Evolutionary conservation across 2,888 invertebrate genomes (phyloP).

Genomic region (Brassicogethes aeneus): DNA sequence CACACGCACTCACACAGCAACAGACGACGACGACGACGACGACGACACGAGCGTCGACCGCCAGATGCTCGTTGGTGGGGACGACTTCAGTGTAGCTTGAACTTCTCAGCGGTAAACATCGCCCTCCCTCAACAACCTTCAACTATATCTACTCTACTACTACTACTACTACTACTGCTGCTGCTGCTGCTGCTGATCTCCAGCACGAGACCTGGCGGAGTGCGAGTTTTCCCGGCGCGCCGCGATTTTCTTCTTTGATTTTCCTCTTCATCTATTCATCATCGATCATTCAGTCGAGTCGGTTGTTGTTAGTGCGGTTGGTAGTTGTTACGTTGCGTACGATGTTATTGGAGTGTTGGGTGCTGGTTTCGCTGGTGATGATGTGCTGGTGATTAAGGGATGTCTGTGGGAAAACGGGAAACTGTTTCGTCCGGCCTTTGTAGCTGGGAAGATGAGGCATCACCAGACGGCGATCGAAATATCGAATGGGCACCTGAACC

Average conservation of each 20-base stretch:
- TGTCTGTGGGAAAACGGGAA: constrained; percentile 17
- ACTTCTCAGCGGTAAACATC: constrained; percentile 35
- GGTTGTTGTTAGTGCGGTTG: constrained; percentile 1
- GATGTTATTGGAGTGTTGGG: constrained; percentile 1
- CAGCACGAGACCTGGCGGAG: too few relatives aligned
- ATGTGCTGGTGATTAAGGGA: constrained; percentile 15
- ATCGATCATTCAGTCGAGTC: not conserved
- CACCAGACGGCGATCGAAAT: constrained; percentile 27
- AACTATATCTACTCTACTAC: too few relatives aligned
- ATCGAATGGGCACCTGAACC: constrained; percentile 31
- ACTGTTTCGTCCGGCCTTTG: constrained; percentile 19
- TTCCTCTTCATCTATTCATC: not conserved
- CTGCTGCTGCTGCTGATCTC: constrained; percentile 8
- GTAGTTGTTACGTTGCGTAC: not conserved
- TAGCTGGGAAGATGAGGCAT: constrained; percentile 34
- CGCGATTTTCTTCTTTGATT: constrained; percentile 6
- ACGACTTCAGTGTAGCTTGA: constrained; percentile 37
- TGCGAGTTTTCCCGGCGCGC: constrained; percentile 1
- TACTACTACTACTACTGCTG: constrained; percentile 9
- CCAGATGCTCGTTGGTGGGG: constrained; percentile 29
- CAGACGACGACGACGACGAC: constrained; percentile 10
- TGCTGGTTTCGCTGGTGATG: constrained; percentile 10
- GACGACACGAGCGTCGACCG: constrained; percentile 31
- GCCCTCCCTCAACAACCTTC: constrained; percentile 15
- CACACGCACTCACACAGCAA: constrained; percentile 9